phyloP scores from a whole-genome alignment of 1,140 invertebrate species.

The Epicauta chinensis region DNA sequence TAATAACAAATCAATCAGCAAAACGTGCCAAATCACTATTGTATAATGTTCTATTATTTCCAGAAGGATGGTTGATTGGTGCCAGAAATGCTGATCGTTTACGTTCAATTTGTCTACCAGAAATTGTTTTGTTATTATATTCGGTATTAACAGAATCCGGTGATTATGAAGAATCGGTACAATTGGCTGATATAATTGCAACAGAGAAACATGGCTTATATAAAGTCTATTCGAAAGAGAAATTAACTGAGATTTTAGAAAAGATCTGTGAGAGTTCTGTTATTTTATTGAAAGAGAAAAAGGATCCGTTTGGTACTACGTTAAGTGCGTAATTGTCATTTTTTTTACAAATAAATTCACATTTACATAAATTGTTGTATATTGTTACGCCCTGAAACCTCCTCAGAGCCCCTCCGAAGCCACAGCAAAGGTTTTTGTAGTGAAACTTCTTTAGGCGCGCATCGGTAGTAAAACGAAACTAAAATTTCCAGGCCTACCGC shows the following conservation, averaged over 20 bases:
- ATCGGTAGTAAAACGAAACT: too few relatives aligned
- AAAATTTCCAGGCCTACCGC: too few relatives aligned
- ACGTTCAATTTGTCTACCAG: slow-evolving; percentile 75
- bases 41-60: slow-evolving; percentile 84
- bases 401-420: too few relatives aligned
- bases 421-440: too few relatives aligned
- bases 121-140: slow-evolving; percentile 71
- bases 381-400: too few relatives aligned
- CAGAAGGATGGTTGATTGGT: slow-evolving; percentile 84
- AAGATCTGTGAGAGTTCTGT: slow-evolving; percentile 74
- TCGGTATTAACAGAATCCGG: slow-evolving; percentile 70
- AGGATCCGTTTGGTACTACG: slow-evolving; percentile 62
- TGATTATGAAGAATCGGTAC: slow-evolving; percentile 69
- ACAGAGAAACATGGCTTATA: slow-evolving; percentile 73
- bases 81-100: slow-evolving; percentile 51
- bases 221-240: slow-evolving; percentile 58
- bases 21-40: slow-evolving; percentile 63
- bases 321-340: neutral
- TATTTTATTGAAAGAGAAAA: slow-evolving; percentile 62
- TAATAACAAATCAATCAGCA: slow-evolving; percentile 44
- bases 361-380: too few relatives aligned
- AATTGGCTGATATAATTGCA: slow-evolving; percentile 72
- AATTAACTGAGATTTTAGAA: slow-evolving; percentile 66
- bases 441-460: too few relatives aligned
- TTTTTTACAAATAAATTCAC: slow-evolving; percentile 5